phyloP scores from a whole-genome alignment of 2,113 vertebrate genomes.

The Crotalus helleri region DNA sequence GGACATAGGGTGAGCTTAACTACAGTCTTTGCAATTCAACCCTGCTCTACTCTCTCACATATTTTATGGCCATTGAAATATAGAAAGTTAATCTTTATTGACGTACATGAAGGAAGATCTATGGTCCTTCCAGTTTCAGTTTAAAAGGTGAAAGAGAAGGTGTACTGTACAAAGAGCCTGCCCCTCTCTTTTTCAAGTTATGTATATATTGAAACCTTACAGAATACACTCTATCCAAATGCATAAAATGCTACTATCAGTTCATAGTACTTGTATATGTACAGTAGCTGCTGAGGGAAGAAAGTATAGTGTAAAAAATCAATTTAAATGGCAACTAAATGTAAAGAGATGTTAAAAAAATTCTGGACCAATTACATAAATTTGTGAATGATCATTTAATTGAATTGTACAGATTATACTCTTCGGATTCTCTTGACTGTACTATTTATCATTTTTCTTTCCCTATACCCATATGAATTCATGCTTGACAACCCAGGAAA shows the following conservation, averaged over 20 bases:
- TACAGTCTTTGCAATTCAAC: neutral
- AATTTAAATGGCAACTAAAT: neutral
- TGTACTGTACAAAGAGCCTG: neutral
- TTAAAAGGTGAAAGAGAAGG: neutral
- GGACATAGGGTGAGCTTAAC: neutral
- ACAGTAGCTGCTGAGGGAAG: neutral
- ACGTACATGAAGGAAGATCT: neutral
- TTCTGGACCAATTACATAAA: neutral
- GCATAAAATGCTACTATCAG: neutral
- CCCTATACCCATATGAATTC: neutral
- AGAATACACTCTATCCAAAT: neutral
- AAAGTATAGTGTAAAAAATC: neutral
- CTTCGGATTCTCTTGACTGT: neutral
- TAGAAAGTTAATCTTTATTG: neutral
- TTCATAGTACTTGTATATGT: neutral
- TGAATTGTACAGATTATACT: neutral
- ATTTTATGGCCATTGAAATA: neutral
- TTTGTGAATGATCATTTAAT: neutral
- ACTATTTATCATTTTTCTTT: neutral
- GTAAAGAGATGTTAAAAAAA: neutral
- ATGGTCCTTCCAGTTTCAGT: neutral
- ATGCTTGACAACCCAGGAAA: neutral
- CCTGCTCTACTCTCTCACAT: neutral
- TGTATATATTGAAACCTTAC: neutral
- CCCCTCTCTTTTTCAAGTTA: neutral